Base-by-base conservation (phyloP, 2,888 invertebrate genomes). In the Sarcophaga carnaria region DNA sequence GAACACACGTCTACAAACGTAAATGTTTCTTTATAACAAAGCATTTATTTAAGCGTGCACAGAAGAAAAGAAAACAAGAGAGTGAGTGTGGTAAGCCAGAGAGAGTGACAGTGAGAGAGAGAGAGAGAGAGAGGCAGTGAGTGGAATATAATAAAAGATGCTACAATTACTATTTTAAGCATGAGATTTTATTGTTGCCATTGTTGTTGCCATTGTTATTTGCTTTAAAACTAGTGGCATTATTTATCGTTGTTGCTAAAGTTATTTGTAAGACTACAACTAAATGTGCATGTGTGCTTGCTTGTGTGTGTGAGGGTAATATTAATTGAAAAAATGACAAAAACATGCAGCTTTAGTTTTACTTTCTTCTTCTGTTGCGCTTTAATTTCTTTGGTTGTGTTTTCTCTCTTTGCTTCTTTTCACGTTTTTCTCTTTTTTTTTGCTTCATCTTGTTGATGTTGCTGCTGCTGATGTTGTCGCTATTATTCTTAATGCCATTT, bases 301-400 rank as follows among this genome's bases (percentile, higher is more conserved):
- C 59, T 14, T 20, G 49, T 62, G 60, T 80, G 69, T 78, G 77
- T 74, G 62, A 67, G 63, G 77, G 64, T 83, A 71, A 84, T 86
- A 83, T 88, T 89, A 88, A 84, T 84, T 87, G 84, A 80, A 84
- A 87, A 84, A 80, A 87, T 87, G 87, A 78, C 87, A 86, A 80
- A 84, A 83, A 84, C 85, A 82, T 86, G 64, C 77, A 77, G 75
- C 17, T 1, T 4, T 54, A 54, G 14, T 11, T 63, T 12, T 25
- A 25, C 62, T 37, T 63, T 80, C 17, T 3, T 54, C 3, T 54
- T 54, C 12, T 54, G 4, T 84, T 83, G 20, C 62, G n/a, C 63
- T 83, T 60, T 59, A 37, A 37, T 37, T 37, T 37, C 37, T 37
- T 10, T 37, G 37, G 37, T 10, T 37, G 8, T 37, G 37, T 37